Conservation (phyloP, 2,888 invertebrate species). For the Kryphioiulus occultus region DNA sequence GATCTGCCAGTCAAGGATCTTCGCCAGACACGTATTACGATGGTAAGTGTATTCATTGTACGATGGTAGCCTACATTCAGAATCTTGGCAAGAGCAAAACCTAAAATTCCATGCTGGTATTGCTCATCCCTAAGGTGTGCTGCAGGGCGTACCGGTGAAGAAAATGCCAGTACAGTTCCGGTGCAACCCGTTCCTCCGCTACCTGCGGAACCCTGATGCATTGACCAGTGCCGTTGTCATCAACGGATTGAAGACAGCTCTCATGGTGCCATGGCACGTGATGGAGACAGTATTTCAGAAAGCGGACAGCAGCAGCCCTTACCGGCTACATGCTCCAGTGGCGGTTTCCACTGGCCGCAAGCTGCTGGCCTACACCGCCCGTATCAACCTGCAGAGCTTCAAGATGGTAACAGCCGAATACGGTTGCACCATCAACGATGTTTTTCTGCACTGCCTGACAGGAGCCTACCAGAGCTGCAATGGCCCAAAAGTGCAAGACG, state of each 20-base stretch:
- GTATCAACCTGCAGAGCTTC: background rate
- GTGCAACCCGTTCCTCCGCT: background rate
- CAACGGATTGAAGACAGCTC: background rate
- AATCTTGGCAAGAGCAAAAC: no score
- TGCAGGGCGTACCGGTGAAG: background rate
- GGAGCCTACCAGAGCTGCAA: background rate
- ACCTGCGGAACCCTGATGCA: background rate
- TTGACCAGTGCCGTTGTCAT: background rate
- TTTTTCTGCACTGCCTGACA: background rate
- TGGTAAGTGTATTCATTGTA: no score
- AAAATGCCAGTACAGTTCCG: background rate
- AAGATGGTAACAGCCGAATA: background rate
- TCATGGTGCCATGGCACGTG: slow-evolving; percentile 8
- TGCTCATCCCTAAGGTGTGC: background rate
- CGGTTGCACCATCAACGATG: slow-evolving; percentile 2
- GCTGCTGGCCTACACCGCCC: background rate
- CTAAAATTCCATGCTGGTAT: no score
- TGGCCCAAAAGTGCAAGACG: background rate
- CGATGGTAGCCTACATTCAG: no score
- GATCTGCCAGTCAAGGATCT: background rate
- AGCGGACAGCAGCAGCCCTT: background rate
- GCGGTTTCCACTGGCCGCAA: background rate
- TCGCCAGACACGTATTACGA: background rate
- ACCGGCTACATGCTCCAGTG: background rate
- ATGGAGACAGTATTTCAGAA: background rate